Conservation (phyloP, 2,797 vertebrate species). For the Girardinus metallicus region DNA sequence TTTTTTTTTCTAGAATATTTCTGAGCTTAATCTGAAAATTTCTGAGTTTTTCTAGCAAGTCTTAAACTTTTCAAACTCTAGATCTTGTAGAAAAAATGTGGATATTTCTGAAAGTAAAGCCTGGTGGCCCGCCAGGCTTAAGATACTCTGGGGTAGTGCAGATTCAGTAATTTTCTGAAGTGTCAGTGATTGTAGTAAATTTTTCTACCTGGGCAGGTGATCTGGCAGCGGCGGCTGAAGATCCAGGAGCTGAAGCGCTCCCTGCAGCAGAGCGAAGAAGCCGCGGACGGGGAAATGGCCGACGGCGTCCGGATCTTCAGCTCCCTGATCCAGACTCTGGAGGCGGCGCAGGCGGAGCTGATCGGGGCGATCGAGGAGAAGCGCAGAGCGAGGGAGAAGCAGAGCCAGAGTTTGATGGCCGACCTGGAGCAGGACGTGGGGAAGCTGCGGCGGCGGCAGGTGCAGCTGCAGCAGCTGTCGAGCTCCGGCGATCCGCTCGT, state of each 20-base stretch:
- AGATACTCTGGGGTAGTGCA: too few species aligned
- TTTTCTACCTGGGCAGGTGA: not conserved
- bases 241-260: conserved; percentile 3
- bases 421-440: conserved; percentile 25
- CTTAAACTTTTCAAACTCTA: too few species aligned
- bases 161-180: too few species aligned
- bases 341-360: conserved; percentile 3
- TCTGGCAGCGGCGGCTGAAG: conserved; percentile 13
- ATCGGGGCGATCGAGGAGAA: not conserved
- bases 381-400: not conserved
- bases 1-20: too few species aligned
- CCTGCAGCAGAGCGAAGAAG: not conserved
- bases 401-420: not conserved
- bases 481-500: not conserved
- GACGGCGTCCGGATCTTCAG: conserved; percentile 2
- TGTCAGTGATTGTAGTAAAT: too few species aligned
- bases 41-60: too few species aligned
- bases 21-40: too few species aligned
- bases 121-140: too few species aligned
- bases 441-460: not conserved
- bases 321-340: conserved; percentile 2
- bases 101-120: too few species aligned
- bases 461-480: conserved; percentile 1
- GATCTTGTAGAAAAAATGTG: too few species aligned
- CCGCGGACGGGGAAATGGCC: not conserved